phyloP scores from a whole-genome alignment of 2,113 vertebrate species.

The Myanophis thanlyinensis region DNA sequence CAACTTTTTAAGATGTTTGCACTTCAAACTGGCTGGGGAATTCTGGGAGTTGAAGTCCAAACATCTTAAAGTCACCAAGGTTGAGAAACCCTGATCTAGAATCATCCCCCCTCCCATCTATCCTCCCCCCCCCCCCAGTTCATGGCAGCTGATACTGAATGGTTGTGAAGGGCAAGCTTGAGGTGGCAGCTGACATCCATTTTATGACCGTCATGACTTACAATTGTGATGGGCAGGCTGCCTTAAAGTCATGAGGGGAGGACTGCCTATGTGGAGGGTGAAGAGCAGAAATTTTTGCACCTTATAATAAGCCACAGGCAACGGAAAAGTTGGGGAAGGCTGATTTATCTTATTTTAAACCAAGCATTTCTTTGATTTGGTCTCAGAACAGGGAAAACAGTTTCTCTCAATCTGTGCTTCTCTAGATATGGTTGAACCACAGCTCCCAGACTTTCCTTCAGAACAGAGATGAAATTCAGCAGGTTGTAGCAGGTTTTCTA shows the following conservation, averaged over 20 bases:
- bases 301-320: not conserved
- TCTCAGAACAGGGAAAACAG: not conserved
- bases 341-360: not conserved
- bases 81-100: too few species aligned
- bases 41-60: too few species aligned
- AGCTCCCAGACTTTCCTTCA: not conserved
- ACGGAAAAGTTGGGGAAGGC: not conserved
- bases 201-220: not conserved
- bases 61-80: too few species aligned
- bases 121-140: too few species aligned
- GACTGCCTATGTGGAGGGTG: not conserved
- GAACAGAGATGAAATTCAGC: too few species aligned
- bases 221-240: not conserved
- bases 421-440: not conserved
- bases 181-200: not conserved
- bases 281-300: not conserved
- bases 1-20: too few species aligned
- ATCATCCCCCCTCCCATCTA: not conserved
- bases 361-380: not conserved
- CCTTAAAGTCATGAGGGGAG: not conserved
- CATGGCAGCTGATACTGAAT: not conserved
- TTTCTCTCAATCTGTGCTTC: not conserved
- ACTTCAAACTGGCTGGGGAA: too few species aligned
- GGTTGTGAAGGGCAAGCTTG: not conserved
- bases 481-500: too few species aligned